Conservation (phyloP, 92 coral and sea anemone genomes). For the Montipora capitata region DNA sequence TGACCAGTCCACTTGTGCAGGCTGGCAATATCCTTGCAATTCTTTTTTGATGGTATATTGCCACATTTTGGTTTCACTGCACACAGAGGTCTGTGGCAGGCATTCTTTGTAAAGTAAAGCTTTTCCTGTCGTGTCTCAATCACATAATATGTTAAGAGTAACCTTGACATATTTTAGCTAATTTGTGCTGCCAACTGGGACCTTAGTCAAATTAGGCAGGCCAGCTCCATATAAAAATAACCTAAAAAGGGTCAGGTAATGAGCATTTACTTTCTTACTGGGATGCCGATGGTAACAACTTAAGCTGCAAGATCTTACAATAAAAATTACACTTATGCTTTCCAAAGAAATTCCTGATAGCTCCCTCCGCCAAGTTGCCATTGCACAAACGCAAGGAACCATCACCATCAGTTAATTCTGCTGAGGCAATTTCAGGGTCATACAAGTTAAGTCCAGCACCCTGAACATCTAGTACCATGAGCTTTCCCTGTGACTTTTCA, state of each 20-base stretch:
- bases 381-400: conserved; percentile 29
- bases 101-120: conserved; percentile 7
- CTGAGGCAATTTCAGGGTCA: conserved; percentile 52
- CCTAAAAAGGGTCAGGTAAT: conserved; percentile 24
- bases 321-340: too few relatives aligned
- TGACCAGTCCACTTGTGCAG: too few relatives aligned
- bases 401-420: conserved; percentile 20
- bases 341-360: too few relatives aligned
- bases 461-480: conserved; percentile 36
- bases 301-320: not conserved
- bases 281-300: conserved; percentile 7
- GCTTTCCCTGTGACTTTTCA: conserved; percentile 19
- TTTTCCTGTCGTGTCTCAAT: not conserved
- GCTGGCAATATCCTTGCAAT: too few relatives aligned
- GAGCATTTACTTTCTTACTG: too few relatives aligned
- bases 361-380: conserved; percentile 10
- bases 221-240: conserved; percentile 25
- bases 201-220: conserved; percentile 37
- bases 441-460: conserved; percentile 7
- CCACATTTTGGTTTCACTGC: not conserved
- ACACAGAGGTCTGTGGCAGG: not conserved
- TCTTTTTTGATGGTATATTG: too few relatives aligned
- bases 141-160: not conserved
- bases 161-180: conserved; percentile 11
- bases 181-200: conserved; percentile 48